Conservation (phyloP, 2,888 invertebrate genomes). For the Dryobota labecula region DNA sequence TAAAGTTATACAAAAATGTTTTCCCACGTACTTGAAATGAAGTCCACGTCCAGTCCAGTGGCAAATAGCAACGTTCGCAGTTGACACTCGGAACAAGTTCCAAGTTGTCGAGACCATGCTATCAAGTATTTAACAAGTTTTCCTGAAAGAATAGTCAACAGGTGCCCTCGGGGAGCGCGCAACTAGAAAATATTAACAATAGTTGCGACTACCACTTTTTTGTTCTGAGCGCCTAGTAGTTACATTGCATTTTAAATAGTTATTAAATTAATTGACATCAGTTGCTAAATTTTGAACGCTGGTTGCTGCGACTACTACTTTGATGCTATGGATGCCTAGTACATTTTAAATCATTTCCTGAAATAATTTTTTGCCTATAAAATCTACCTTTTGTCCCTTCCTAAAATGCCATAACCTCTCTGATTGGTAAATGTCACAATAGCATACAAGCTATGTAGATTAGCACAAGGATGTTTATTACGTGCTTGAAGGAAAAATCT, state of each 20-base stretch:
- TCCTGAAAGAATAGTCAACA: slow-evolving; percentile 74
- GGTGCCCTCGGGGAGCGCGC: slow-evolving; percentile 68
- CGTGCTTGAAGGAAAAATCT: neutral
- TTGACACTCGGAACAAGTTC: slow-evolving; percentile 63
- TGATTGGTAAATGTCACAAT: too few relatives aligned
- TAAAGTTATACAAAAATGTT: slow-evolving; percentile 51
- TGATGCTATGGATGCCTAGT: too few relatives aligned
- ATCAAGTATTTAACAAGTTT: slow-evolving; percentile 76
- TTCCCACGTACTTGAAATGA: slow-evolving; percentile 60
- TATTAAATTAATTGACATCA: neutral
- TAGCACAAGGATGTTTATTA: neutral
- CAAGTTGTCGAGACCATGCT: slow-evolving; percentile 63
- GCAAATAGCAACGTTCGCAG: slow-evolving; percentile 57
- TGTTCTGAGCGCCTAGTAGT: slow-evolving; percentile 54
- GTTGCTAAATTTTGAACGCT: too few relatives aligned
- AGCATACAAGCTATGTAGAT: neutral
- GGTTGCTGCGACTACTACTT: too few relatives aligned
- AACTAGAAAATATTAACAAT: slow-evolving; percentile 70
- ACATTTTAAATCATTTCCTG: neutral
- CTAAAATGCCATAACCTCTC: neutral
- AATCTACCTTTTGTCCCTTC: neutral
- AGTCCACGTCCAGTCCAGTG: slow-evolving; percentile 56
- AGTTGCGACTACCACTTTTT: slow-evolving; percentile 53
- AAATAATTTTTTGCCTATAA: neutral
- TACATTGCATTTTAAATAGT: slow-evolving; percentile 30